phyloP scores from a whole-genome alignment of 2,888 invertebrate species.

The Margaritifera margaritifera region DNA sequence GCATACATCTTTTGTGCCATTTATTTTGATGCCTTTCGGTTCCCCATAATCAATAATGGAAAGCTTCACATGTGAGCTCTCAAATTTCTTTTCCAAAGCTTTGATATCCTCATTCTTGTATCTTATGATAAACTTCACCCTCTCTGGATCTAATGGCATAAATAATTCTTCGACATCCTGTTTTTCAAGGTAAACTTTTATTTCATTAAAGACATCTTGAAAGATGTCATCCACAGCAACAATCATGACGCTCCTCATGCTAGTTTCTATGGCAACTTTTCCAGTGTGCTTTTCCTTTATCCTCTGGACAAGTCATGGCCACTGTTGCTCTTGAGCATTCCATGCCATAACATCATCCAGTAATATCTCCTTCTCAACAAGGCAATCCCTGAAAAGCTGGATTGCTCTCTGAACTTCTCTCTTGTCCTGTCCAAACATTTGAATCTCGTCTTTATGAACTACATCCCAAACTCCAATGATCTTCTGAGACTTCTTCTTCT shows the following conservation, averaged over 20 bases:
- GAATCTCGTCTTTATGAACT: constrained; percentile 2
- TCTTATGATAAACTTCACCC: no score
- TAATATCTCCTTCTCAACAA: constrained; percentile 3
- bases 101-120: no score
- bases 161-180: constrained; percentile 16
- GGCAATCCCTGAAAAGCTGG: constrained; percentile 1
- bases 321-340: constrained; percentile 1
- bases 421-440: constrained; percentile 17
- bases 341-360: constrained; percentile 7
- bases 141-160: constrained; percentile 10
- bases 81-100: no score
- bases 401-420: constrained; percentile 9
- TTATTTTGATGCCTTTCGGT: no score
- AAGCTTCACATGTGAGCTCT: no score
- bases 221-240: constrained; percentile 11
- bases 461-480: constrained; percentile 25
- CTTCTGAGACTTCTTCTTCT: constrained; percentile 1
- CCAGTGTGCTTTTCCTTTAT: constrained; percentile 9
- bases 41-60: no score
- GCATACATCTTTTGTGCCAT: no score
- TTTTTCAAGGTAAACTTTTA: constrained; percentile 22
- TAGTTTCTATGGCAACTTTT: constrained; percentile 3
- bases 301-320: constrained; percentile 1
- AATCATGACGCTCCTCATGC: constrained; percentile 3
- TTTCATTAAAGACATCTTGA: constrained; percentile 15